Conservation (phyloP, 2,113 vertebrate genomes). For the Leptodactylus fuscus region DNA sequence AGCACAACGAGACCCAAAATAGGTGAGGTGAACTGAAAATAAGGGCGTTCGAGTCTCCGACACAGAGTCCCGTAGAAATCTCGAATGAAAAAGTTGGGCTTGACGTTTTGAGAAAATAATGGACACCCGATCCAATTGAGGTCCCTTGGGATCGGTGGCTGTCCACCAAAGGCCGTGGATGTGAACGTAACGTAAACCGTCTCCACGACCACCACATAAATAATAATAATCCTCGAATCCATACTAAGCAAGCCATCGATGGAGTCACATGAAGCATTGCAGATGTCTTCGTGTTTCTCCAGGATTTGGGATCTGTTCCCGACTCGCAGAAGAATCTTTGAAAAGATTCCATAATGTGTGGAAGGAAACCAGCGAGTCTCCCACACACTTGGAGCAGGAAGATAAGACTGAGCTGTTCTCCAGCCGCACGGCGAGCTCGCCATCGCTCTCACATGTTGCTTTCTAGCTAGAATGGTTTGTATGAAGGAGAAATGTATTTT, state of each 20-base stretch:
- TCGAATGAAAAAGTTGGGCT: no score
- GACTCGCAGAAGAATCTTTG: conserved; percentile 70
- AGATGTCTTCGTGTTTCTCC: conserved; percentile 62
- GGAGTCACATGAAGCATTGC: neutral
- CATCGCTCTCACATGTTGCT: conserved; percentile 74
- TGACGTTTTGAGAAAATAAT: no score
- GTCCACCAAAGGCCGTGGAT: no score
- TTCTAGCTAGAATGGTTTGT: conserved; percentile 70
- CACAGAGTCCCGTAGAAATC: no score
- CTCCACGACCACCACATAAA: no score
- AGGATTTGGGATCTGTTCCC: conserved; percentile 52
- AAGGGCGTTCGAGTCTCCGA: no score
- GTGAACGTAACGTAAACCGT: no score
- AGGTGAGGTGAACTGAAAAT: no score
- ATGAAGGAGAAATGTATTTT: conserved; percentile 68
- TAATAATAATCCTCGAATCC: neutral
- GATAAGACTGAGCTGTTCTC: conserved; percentile 70
- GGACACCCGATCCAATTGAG: no score
- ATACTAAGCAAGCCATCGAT: neutral
- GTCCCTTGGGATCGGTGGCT: no score
- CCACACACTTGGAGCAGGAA: conserved; percentile 80
- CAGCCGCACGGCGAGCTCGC: conserved; percentile 67
- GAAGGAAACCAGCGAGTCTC: conserved; percentile 77
- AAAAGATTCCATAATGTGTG: conserved; percentile 74
- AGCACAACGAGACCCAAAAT: no score